phyloP scores from a whole-genome alignment of 30 jellyfish, hydroid and myxozoan species.

The Aurelia sp. region DNA sequence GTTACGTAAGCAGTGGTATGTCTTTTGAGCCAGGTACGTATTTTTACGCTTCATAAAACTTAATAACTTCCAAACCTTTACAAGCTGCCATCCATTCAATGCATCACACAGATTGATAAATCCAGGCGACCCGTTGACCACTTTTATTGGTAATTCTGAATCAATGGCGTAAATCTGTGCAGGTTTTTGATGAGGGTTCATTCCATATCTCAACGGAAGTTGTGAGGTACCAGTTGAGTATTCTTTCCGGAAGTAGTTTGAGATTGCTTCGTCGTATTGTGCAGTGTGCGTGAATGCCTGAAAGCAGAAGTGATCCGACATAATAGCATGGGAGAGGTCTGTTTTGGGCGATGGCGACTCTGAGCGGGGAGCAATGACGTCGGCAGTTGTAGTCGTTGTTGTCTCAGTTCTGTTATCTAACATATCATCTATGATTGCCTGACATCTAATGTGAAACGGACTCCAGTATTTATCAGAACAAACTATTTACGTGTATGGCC shows the following conservation, averaged over 20 bases:
- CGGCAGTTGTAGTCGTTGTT: too few species aligned
- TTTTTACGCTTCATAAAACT: too few species aligned
- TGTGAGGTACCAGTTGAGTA: conserved; percentile 72
- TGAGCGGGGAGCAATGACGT: too few species aligned
- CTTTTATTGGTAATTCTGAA: conserved; percentile 72
- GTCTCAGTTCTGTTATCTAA: too few species aligned
- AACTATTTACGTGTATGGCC: too few species aligned
- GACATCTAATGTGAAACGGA: too few species aligned
- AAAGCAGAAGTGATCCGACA: not conserved
- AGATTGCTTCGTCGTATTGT: conserved; percentile 82
- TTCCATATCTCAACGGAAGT: conserved; percentile 91
- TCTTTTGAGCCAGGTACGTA: too few species aligned
- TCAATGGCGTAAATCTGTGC: conserved; percentile 70
- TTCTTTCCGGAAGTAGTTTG: conserved; percentile 83
- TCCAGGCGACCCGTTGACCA: conserved; percentile 95
- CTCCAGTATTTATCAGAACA: too few species aligned
- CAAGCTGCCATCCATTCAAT: conserved; percentile 92
- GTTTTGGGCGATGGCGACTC: too few species aligned
- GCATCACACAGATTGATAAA: conserved; percentile 96
- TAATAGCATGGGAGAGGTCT: too few species aligned
- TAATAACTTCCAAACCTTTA: conserved; percentile 47
- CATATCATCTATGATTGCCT: too few species aligned
- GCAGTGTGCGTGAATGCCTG: conserved; percentile 96
- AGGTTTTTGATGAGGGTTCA: conserved; percentile 96
- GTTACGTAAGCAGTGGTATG: too few species aligned